A percentile compares a stretch with the other conserved stretches of the same genome.
Conservation (phyloP, 2,888 invertebrate genomes). For the Idaea aversata region DNA sequence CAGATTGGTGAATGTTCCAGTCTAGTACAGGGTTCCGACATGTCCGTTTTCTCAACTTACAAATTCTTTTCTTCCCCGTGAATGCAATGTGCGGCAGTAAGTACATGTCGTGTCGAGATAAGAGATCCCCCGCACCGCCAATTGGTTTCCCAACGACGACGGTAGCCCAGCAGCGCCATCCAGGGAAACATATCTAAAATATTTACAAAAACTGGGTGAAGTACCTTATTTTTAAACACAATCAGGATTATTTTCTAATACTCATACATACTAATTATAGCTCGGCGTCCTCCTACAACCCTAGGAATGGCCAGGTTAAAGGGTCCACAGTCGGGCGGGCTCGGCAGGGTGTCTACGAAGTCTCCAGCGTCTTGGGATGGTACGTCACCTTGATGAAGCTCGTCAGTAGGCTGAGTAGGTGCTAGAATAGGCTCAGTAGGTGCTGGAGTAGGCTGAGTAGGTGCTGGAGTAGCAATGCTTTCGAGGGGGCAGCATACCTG, state of each 20-base stretch:
- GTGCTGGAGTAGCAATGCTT: too few relatives aligned
- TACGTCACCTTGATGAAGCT: too few relatives aligned
- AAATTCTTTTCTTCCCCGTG: conserved; percentile 73
- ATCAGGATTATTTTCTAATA: too few relatives aligned
- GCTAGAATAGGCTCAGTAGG: too few relatives aligned
- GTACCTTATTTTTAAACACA: too few relatives aligned
- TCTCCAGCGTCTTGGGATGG: background rate
- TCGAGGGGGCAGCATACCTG: too few relatives aligned
- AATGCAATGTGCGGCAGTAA: conserved; percentile 88
- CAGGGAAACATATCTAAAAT: conserved; percentile 79
- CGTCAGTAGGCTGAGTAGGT: too few relatives aligned
- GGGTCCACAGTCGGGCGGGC: conserved; percentile 42
- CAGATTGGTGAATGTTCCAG: too few relatives aligned
- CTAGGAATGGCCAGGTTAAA: conserved; percentile 69
- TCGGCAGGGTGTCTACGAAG: conserved; percentile 12
- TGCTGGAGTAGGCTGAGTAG: too few relatives aligned
- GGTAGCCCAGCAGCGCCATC: conserved; percentile 85
- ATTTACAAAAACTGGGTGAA: too few relatives aligned
- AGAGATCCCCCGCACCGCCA: conserved; percentile 83
- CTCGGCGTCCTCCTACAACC: conserved; percentile 84
- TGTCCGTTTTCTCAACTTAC: conserved; percentile 58
- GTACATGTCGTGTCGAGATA: conserved; percentile 82
- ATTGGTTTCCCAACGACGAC: conserved; percentile 63
- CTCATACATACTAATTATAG: conserved; percentile 68
- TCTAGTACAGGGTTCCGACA: too few relatives aligned